Evolutionary conservation across 2,888 invertebrate species (phyloP).

Genomic region (Capitulum mitella): DNA sequence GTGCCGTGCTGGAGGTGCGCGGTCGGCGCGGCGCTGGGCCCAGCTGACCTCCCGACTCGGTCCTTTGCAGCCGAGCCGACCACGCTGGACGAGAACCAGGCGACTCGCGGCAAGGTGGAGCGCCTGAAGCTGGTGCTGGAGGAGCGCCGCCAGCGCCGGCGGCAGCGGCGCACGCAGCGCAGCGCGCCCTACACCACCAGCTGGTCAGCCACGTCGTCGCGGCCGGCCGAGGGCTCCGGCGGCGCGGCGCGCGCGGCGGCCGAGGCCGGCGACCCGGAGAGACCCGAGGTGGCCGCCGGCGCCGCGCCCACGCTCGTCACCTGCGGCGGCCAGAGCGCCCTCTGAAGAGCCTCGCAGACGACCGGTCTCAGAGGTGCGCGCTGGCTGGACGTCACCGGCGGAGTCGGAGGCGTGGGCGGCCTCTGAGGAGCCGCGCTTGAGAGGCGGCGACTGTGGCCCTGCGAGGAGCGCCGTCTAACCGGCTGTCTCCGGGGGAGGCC

Average conservation of each 20-base stretch:
- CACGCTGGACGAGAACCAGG: conserved; percentile 55
- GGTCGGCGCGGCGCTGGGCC: no score
- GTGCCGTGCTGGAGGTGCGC: no score
- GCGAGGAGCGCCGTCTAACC: neutral
- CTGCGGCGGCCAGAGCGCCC: conserved; percentile 19
- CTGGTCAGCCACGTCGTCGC: conserved; percentile 27
- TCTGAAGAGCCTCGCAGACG: no score
- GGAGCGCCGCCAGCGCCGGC: conserved; percentile 58
- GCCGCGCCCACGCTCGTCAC: neutral
- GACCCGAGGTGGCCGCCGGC: conserved; percentile 2
- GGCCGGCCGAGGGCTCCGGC: neutral
- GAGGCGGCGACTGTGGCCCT: no score
- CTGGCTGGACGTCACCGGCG: neutral
- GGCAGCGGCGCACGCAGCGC: conserved; percentile 54
- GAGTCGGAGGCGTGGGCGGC: no score
- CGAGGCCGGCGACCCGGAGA: neutral
- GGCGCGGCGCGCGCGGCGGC: neutral
- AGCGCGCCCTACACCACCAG: conserved; percentile 41
- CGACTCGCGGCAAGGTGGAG: conserved; percentile 77
- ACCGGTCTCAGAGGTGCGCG: no score
- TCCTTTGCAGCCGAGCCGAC: neutral
- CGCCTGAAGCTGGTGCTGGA: conserved; percentile 83
- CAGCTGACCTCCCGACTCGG: neutral
- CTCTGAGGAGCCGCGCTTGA: neutral
- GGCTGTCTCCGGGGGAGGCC: no score